phyloP scores from a whole-genome alignment of 1,140 invertebrate genomes.

The Brachionus paranguensis region DNA sequence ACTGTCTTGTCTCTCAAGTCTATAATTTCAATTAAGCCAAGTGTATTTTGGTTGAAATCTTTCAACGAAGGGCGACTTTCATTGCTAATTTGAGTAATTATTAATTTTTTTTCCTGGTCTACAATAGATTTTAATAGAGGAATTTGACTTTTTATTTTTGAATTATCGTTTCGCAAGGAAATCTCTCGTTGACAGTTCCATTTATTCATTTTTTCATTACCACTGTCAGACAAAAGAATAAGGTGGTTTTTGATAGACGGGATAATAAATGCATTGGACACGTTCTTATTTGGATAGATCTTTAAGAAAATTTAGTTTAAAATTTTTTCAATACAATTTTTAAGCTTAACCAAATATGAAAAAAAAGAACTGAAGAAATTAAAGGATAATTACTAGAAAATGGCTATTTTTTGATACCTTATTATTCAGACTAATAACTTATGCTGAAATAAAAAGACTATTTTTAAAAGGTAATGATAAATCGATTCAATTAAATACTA shows the following conservation, averaged over 20 bases:
- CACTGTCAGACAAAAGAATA: neutral
- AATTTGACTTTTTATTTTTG: constrained; percentile 2
- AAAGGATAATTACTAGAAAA: too few species aligned
- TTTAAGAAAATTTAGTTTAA: neutral
- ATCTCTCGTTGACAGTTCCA: neutral
- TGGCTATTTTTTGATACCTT: too few species aligned
- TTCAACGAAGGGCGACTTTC: neutral
- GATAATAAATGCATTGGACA: neutral
- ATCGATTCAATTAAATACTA: too few species aligned
- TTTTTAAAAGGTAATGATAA: too few species aligned
- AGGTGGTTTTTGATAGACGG: neutral
- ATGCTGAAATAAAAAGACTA: too few species aligned
- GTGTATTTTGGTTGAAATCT: neutral
- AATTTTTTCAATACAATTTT: neutral
- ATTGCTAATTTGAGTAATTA: neutral
- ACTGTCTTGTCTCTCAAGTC: neutral
- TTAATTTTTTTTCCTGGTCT: neutral
- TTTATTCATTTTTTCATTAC: neutral
- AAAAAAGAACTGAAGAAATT: too few species aligned
- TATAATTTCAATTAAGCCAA: constrained; percentile 19
- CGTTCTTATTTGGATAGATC: neutral
- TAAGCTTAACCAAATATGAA: too few species aligned
- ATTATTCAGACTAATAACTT: too few species aligned
- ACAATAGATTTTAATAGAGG: constrained; percentile 14
- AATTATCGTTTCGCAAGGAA: neutral